Conservation (phyloP, 2,113 vertebrate genomes). For the Ivindomyrus marchei region DNA sequence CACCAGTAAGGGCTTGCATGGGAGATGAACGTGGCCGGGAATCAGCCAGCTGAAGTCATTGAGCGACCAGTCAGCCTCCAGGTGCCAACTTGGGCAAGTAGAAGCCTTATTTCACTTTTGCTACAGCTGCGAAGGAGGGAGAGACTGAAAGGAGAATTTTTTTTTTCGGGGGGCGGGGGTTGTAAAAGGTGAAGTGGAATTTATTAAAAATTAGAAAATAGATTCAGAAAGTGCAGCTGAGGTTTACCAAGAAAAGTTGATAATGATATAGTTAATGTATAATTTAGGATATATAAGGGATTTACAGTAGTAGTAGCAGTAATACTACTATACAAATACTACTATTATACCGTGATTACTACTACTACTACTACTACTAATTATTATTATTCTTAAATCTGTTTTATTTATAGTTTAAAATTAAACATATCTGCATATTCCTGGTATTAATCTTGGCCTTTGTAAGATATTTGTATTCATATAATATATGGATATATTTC, state of each 20-base stretch:
- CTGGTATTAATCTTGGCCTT: background rate
- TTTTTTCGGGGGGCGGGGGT: background rate
- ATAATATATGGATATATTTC: background rate
- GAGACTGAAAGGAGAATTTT: background rate
- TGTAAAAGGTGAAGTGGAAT: background rate
- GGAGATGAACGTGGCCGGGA: constrained; percentile 80
- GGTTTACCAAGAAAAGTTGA: background rate
- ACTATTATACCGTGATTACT: background rate
- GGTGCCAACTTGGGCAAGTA: constrained; percentile 78
- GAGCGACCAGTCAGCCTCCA: constrained; percentile 72
- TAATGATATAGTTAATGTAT: background rate
- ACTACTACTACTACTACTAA: background rate
- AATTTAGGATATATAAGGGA: background rate
- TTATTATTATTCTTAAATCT: background rate
- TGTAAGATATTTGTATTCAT: background rate
- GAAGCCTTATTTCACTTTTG: constrained; percentile 3
- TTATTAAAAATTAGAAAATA: background rate
- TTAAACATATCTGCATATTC: background rate
- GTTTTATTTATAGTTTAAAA: background rate
- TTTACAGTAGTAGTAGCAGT: background rate
- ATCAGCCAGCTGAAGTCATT: constrained; percentile 62
- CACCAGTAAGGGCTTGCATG: constrained; percentile 57
- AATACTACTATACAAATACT: background rate
- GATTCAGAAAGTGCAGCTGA: background rate
- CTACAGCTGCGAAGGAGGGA: background rate